phyloP scores from a whole-genome alignment of 1,140 invertebrate species.

The Palaemon carinicauda region DNA sequence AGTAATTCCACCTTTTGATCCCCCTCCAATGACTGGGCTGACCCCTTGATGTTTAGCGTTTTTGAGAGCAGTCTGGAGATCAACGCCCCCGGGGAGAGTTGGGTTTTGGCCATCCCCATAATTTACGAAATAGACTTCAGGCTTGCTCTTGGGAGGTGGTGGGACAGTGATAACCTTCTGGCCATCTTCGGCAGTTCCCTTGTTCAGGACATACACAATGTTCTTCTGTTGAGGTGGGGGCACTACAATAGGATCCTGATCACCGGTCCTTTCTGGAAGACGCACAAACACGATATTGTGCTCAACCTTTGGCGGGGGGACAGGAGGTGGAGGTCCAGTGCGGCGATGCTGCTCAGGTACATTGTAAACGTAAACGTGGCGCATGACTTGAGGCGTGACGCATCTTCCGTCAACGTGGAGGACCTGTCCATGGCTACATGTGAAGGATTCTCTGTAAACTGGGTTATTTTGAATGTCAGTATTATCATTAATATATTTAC shows the following conservation, averaged over 20 bases:
- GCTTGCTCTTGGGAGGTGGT: slow-evolving; percentile 17
- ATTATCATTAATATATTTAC: too few species aligned
- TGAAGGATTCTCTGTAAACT: neutral
- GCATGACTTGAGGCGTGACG: slow-evolving; percentile 40
- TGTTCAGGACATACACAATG: slow-evolving; percentile 57
- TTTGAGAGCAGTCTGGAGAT: slow-evolving; percentile 46
- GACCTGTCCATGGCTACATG: slow-evolving; percentile 34
- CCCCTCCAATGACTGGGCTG: neutral
- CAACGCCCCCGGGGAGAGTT: slow-evolving; percentile 38
- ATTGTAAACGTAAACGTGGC: slow-evolving; percentile 47
- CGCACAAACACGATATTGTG: slow-evolving; percentile 53
- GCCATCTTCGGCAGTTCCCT: slow-evolving; percentile 13
- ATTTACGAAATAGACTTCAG: slow-evolving; percentile 53
- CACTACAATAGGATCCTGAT: slow-evolving; percentile 48
- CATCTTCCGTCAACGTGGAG: slow-evolving; percentile 45
- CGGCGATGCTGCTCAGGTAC: slow-evolving; percentile 26
- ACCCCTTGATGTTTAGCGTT: slow-evolving; percentile 13
- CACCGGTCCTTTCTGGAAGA: slow-evolving; percentile 34
- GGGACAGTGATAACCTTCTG: slow-evolving; percentile 53
- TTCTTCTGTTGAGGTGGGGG: slow-evolving; percentile 56
- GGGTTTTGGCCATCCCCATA: slow-evolving; percentile 52
- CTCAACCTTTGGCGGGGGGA: slow-evolving; percentile 46
- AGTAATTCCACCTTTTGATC: neutral
- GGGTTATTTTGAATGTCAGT: too few species aligned
- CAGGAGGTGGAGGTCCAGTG: slow-evolving; percentile 20